Percentiles rank a stretch among this genome's conserved stretches.
phyloP scores from a whole-genome alignment of 2,113 vertebrate species.

The Pongo abelii region DNA sequence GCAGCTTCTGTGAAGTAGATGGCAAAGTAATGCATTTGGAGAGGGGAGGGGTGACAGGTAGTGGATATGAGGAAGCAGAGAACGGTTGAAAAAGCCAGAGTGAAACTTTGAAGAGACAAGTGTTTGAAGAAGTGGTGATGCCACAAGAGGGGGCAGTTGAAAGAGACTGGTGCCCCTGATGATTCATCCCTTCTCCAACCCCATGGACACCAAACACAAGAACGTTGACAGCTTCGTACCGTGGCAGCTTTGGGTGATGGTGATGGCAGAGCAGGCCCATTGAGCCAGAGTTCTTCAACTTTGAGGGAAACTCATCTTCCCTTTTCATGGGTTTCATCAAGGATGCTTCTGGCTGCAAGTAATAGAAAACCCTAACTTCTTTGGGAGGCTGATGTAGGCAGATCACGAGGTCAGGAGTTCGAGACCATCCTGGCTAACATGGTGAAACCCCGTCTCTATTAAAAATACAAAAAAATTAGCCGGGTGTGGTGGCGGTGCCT shows the following conservation, averaged over 20 bases:
- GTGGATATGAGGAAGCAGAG: background rate
- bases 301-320: background rate
- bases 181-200: background rate
- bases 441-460: too few species aligned
- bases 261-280: background rate
- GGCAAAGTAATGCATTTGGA: background rate
- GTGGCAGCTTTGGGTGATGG: background rate
- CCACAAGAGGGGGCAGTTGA: background rate
- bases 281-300: background rate
- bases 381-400: fast-evolving
- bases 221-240: background rate
- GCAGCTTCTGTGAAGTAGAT: background rate
- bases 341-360: background rate
- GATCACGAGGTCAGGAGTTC: too few species aligned
- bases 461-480: too few species aligned
- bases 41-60: background rate
- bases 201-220: background rate
- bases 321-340: background rate
- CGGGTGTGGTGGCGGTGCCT: fast-evolving
- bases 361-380: background rate
- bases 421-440: too few species aligned
- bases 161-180: background rate
- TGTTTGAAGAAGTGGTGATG: background rate
- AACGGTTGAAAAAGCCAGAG: background rate
- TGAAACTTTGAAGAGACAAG: background rate